Conservation (phyloP, 2,113 vertebrate species). For the Tychaedon coryphoeus region DNA sequence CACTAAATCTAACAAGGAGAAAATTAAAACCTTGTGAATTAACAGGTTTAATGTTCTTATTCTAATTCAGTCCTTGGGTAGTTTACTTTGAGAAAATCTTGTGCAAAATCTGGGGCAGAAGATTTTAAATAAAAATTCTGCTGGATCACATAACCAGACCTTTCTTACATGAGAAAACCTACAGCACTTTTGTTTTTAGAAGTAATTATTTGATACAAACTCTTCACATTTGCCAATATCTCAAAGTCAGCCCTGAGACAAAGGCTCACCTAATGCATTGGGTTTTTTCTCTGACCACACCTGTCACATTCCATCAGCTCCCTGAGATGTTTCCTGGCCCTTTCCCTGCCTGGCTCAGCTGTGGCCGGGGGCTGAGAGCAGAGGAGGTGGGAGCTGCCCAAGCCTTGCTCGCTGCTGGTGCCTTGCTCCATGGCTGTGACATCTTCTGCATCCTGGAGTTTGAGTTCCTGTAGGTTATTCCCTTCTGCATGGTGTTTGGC, state of each 20-base stretch:
- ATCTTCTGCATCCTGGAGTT: background rate
- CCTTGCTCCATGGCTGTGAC: background rate
- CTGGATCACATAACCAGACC: background rate
- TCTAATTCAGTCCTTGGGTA: background rate
- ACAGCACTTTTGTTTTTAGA: background rate
- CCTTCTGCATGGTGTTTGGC: background rate
- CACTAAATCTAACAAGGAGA: background rate
- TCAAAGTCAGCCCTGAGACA: background rate
- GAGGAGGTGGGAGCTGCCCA: background rate
- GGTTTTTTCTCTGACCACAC: background rate
- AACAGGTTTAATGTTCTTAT: background rate
- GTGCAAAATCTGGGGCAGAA: background rate
- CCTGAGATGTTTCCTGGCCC: background rate
- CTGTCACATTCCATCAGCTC: background rate
- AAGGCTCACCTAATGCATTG: background rate
- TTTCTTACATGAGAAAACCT: background rate
- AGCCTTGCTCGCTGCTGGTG: background rate
- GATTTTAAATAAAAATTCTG: background rate
- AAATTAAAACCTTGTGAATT: background rate
- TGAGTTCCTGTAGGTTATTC: background rate
- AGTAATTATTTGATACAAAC: background rate
- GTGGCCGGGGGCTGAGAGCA: accelerated
- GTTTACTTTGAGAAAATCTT: background rate
- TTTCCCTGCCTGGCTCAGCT: background rate
- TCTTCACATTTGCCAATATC: background rate